Evolutionary conservation across 2,797 vertebrate genomes (phyloP), one percentile per base, ranked within the genome.

Genomic region (Cynodonichthys magdalenae): DNA sequence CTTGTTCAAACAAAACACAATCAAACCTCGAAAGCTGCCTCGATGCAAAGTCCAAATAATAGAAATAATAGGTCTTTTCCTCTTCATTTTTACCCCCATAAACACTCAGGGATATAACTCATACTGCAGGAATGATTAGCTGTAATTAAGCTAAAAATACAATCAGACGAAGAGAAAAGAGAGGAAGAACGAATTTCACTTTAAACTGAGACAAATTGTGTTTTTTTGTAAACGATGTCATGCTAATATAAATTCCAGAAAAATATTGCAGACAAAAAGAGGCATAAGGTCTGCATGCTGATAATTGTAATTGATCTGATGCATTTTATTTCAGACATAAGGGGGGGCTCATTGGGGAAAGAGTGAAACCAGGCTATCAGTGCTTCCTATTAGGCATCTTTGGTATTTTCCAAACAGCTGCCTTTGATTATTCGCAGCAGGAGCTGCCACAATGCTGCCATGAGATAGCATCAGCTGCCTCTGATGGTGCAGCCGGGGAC

Each of bases 1-100:
- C 90, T 86, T 88, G 90, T 91, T 93, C 87, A 93, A 94, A 93
- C 92, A 93, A 92, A 93, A 92, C 89, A 91, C 84, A 94, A 93
- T 94, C 92, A 93, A 92, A 92, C 76, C 79, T 82, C 31, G 6
- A 85, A 83, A 86, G 84, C 74, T 47, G 84, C 81, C 67, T 81
- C 6, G 19, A 72, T 75, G 69, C 69, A 42, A 75, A 81, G 80
- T 90, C 82, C 84, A 87, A 90, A 91, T 92, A 92, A 82, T 68
- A 85, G 82, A 85, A 90, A 90, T 92, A 92, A 90, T 89, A 75
- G 85, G 71, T 71, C 86, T 87, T 90, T 89, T 85, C 83, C 82
- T 83, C 76, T 64, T 56, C 62, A 63, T 63, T 68, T 74, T 69
- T 74, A 53, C 53, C 67, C 24, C 69, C 36, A 59, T 52, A 59